Conservation (phyloP, 92 coral and sea anemone species). For the Phenganax subtilis region DNA sequence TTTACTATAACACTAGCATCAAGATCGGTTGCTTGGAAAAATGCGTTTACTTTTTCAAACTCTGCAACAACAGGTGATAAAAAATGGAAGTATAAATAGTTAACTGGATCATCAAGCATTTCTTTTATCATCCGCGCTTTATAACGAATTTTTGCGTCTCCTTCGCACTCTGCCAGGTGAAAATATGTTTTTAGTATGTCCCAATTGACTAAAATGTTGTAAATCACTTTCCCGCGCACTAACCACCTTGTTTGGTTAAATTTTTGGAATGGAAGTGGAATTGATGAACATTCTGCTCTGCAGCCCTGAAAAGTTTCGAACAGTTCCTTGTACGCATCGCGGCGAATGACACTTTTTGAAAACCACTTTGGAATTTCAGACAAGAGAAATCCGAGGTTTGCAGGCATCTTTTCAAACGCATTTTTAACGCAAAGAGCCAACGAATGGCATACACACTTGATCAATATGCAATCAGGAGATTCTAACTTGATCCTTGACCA, state of each 20-base stretch:
- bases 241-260: background rate
- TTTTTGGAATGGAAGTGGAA: background rate
- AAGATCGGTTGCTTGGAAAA: constrained; percentile 23
- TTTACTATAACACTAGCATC: constrained; percentile 8
- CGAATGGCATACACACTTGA: too few species aligned
- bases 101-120: too few species aligned
- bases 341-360: background rate
- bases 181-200: background rate
- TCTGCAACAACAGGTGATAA: constrained; percentile 17
- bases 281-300: background rate
- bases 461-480: background rate
- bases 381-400: background rate
- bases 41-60: constrained; percentile 29
- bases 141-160: background rate
- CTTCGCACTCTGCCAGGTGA: constrained; percentile 8
- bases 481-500: background rate
- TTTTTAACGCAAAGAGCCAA: background rate
- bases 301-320: background rate
- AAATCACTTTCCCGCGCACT: constrained; percentile 21
- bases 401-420: background rate
- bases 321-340: background rate
- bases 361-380: background rate
- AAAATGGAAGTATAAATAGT: background rate
- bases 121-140: background rate
- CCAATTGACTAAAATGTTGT: constrained; percentile 13